Base-by-base conservation (phyloP, 1,140 invertebrate species). In the Scaptomyza graminum region DNA sequence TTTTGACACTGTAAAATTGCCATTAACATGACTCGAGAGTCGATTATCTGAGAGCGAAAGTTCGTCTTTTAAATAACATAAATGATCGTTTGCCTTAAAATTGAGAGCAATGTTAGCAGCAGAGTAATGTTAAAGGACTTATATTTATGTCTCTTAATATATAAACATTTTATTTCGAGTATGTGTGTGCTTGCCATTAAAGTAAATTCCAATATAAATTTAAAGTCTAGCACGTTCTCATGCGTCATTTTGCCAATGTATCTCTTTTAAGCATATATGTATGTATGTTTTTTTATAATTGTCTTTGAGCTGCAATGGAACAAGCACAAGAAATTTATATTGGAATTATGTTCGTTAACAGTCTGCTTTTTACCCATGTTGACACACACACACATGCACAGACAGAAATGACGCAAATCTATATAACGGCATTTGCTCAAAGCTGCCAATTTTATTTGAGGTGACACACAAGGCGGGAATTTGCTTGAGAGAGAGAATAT, bases 371-470 rank as follows among this genome's bases (percentile, higher is more conserved):
- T 57, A 16, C 52, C 39, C 41, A 12, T 25, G 62, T 46, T 59
- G 61, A 52, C 61, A 25, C 47, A 31, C 52, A 61, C 56, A 59
- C 22, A 13, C 31, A 61, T 28, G 31, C 37, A 51, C 22, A 34
- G 52, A 66, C 39, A 62, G 82, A 87, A 85, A 85, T 87, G 82
- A 87, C 82, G 82, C 82, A 87, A 88, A 87, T 87, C 82, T 73
- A 52, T 88, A 88, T 82, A 78, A 78, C 78, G 59, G 74, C 74
- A 69, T 82, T 88, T 78, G 70, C 75, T 88, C 78, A 67, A 80
- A 82, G 71, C 74, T 87, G 82, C 82, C 88, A 88, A 87, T 88
- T 87, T 87, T 87, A 88, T 87, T 87, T 87, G 64, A 87, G 82
- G 82, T 87, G 82, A 87, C 82, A 87, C 83, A 87, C 74, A 82